A percentile compares a stretch with the other conserved stretches of the same genome.
phyloP scores from a whole-genome alignment of 1,140 invertebrate genomes.

The Heliconius hewitsoni region DNA sequence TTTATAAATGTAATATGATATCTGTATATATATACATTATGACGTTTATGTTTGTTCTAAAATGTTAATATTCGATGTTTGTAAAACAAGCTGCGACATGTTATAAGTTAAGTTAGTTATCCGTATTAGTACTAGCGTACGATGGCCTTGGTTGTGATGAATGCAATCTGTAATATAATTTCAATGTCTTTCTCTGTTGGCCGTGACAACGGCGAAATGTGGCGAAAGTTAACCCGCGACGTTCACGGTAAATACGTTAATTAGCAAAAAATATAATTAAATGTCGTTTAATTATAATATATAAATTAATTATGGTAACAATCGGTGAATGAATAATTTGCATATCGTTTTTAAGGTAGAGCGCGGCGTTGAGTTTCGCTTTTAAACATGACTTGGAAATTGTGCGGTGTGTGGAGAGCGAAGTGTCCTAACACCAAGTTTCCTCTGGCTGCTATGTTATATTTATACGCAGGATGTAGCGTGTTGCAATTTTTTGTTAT shows the following conservation, averaged over 20 bases:
- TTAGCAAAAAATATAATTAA: conserved; percentile 31
- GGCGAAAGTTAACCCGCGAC: conserved; percentile 71
- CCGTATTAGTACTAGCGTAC: neutral
- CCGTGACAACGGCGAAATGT: conserved; percentile 66
- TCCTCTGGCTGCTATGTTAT: no score
- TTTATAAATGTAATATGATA: conserved; percentile 14
- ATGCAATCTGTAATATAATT: conserved; percentile 50
- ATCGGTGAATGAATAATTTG: no score
- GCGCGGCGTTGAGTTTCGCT: no score
- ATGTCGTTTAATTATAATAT: neutral
- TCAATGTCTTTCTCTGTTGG: conserved; percentile 52
- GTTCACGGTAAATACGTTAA: conserved; percentile 43
- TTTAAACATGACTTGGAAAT: no score
- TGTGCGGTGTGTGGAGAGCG: no score
- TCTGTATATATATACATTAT: conserved; percentile 11
- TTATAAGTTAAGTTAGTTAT: no score
- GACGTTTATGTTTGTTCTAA: conserved; percentile 44
- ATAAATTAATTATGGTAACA: no score
- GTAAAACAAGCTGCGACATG: neutral
- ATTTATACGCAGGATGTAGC: no score
- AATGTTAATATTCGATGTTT: conserved; percentile 38
- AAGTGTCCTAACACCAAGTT: no score
- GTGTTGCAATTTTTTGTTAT: no score
- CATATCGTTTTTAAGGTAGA: no score
- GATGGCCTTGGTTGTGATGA: conserved; percentile 49